A percentile compares a stretch with the other conserved stretches of the same genome.
phyloP scores from a whole-genome alignment of 1,140 invertebrate species.

The Drosophila sechellia region DNA sequence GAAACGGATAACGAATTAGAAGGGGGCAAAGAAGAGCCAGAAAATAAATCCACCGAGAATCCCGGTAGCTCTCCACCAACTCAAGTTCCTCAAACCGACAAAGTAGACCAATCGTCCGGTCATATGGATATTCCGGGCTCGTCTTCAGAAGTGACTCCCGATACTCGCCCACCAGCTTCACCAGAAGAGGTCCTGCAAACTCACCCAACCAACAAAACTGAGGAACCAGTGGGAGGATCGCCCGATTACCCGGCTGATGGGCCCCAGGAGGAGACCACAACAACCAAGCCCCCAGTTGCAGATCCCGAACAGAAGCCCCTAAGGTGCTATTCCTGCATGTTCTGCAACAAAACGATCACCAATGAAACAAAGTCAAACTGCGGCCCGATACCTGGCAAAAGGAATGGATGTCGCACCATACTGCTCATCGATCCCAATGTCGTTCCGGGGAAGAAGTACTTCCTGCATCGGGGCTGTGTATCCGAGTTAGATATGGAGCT shows the following conservation, averaged over 20 bases:
- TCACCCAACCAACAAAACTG: neutral
- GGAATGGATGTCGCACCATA: slow-evolving; percentile 16
- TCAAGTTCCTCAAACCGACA: neutral
- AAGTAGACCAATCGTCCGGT: neutral
- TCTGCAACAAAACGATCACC: neutral
- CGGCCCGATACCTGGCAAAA: neutral
- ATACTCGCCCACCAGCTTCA: neutral
- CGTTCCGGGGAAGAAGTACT: slow-evolving; percentile 35
- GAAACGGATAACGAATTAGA: slow-evolving; percentile 1
- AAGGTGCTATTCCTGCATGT: slow-evolving; percentile 26
- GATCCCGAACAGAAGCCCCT: neutral
- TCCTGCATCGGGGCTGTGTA: slow-evolving; percentile 63
- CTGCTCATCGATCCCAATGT: slow-evolving; percentile 3
- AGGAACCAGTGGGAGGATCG: neutral
- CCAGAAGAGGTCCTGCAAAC: neutral
- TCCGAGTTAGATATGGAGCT: slow-evolving; percentile 38
- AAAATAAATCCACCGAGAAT: neutral
- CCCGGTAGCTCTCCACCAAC: neutral
- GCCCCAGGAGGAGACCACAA: neutral
- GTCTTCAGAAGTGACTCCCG: neutral
- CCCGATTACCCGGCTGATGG: slow-evolving; percentile 11
- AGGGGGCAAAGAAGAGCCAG: neutral
- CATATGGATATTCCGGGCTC: neutral
- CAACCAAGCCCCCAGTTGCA: neutral
- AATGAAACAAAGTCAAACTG: neutral